A percentile compares a stretch with the other conserved stretches of the same genome.
phyloP scores from a whole-genome alignment of 2,797 vertebrate genomes.

The Chromobotia macracanthus region DNA sequence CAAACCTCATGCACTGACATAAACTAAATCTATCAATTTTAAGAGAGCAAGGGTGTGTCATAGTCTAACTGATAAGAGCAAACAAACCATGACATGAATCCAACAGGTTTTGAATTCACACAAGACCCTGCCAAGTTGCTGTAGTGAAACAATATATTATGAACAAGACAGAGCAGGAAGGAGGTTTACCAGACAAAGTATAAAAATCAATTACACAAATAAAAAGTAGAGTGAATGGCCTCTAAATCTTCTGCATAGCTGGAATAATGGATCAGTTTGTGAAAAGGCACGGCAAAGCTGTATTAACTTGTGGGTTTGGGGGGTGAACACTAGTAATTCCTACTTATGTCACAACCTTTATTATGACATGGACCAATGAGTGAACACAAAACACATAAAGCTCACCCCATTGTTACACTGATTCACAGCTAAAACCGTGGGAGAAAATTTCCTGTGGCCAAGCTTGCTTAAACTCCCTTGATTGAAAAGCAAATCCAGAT shows the following conservation, averaged over 20 bases:
- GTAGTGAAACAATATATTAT: neutral
- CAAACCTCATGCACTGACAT: neutral
- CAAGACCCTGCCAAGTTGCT: neutral
- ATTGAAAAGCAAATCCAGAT: neutral
- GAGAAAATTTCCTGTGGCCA: neutral
- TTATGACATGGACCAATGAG: neutral
- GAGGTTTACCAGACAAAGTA: neutral
- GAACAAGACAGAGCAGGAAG: neutral
- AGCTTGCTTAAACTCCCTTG: no score
- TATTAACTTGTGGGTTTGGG: neutral
- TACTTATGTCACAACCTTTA: neutral
- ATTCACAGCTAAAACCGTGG: constrained; percentile 1
- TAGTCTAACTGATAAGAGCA: constrained; percentile 1
- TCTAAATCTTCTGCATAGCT: neutral
- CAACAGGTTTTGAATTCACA: neutral
- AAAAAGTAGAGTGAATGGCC: neutral
- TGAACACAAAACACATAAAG: neutral
- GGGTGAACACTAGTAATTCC: neutral
- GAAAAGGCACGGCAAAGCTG: neutral
- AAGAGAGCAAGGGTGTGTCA: neutral
- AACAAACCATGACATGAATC: neutral
- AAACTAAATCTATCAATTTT: neutral
- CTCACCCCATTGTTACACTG: neutral
- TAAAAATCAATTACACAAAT: constrained; percentile 5
- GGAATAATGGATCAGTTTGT: neutral